Conservation (phyloP, 2,113 vertebrate species). For the Macrotis lagotis region DNA sequence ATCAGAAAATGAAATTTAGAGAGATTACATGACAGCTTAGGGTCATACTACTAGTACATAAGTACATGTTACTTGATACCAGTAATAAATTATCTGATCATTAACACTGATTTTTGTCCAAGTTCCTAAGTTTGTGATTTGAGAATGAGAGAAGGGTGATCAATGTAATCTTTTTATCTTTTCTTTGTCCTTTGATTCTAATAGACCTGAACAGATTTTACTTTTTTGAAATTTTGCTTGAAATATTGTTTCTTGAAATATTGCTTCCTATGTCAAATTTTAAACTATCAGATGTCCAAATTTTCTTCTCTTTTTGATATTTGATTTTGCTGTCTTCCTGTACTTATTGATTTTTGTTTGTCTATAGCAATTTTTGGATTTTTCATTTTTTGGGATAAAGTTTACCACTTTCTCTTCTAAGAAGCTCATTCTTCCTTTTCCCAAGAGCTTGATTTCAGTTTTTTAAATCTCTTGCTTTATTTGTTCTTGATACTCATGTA, state of each 20-base stretch:
- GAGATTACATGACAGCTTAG: neutral
- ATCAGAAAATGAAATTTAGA: neutral
- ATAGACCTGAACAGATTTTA: neutral
- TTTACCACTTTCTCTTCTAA: neutral
- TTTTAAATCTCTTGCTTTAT: neutral
- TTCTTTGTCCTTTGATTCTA: neutral
- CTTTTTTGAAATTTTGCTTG: neutral
- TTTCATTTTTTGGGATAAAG: neutral
- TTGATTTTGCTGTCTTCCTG: neutral
- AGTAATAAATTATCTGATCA: no score
- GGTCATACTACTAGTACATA: neutral
- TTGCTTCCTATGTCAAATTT: neutral
- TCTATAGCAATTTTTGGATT: neutral
- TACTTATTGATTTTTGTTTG: neutral
- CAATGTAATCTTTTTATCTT: neutral
- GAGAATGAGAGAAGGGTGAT: neutral
- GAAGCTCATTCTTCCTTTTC: neutral
- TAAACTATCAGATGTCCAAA: neutral
- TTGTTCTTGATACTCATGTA: neutral
- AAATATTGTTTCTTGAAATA: neutral
- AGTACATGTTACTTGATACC: no score
- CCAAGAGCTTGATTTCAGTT: neutral
- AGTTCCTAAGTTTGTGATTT: no score
- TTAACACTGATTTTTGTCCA: no score
- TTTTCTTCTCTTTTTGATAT: neutral